Evolutionary conservation across 1,140 invertebrate genomes (phyloP), one percentile per base, ranked within the genome.

Genomic region (Marisa cornuarietis): DNA sequence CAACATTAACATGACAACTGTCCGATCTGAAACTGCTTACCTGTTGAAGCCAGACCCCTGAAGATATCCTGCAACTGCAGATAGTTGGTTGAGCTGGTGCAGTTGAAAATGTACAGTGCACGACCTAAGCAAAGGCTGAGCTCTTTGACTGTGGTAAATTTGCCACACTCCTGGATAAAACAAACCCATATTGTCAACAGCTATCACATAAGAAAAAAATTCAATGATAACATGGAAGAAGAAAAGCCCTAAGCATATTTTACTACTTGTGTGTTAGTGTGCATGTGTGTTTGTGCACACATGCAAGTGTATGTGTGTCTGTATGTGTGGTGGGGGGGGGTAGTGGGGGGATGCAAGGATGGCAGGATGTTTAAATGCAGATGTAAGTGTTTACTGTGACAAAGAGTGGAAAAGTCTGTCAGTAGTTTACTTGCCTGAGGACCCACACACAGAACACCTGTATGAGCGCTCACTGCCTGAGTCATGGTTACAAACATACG

Each of bases 51-150:
- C 79, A 90, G 81, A 52, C 89, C 89, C 76, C 85, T 85, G 83
- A 90, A 89, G 71, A 90, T 87, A 76, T 90, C 88, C 26, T 88
- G 88, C 42, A 90, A 76, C 82, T 85, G 83, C 54, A 83, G 54
- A 78, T 88, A 82, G 80, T 88, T 83, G 76, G 87, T 86, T 49
- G 81, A 72, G 42, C 80, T 83, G 63, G 86, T 87, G 81, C 90
- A 90, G 84, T 88, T 88, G 84, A 90, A 90, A 62, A 85, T 84
- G 81, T 89, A 90, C 61, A 90, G 78, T 18, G 89, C 85, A 62
- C 88, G 83, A 3, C 89, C 90, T 16, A 90, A 81, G 66, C 85
- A 84, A 54, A 85, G 79, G 74, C 84, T 85, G 1, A 91, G 72
- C 76, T 90, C 88, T 74, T 85, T 79, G 16, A 90, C 85, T 5